Evolutionary conservation across 2,888 invertebrate genomes (phyloP).

Genomic region (Prostheceraeus crozeri): DNA sequence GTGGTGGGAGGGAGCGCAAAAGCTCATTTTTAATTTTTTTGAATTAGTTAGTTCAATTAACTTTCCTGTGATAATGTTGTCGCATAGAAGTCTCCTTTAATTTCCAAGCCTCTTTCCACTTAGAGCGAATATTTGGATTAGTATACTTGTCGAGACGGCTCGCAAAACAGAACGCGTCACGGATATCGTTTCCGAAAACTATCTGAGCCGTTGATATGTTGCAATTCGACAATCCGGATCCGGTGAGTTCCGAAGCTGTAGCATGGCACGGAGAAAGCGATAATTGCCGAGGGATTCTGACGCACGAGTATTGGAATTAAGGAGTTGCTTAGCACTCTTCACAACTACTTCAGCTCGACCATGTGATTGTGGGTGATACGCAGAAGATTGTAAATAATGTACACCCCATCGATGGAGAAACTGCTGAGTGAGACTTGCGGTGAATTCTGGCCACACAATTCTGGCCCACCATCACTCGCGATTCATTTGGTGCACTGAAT

Average conservation of each 20-base stretch:
- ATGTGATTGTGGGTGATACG: conserved; percentile 41
- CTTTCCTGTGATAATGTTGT: no score
- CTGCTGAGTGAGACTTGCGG: conserved; percentile 39
- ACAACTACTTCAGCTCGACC: conserved; percentile 41
- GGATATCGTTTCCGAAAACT: no score
- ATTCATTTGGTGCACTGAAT: conserved; percentile 42
- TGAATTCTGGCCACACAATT: no score
- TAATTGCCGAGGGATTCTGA: conserved; percentile 39
- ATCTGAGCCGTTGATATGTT: conserved; percentile 41
- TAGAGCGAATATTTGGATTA: conserved; percentile 15
- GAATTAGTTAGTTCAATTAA: no score
- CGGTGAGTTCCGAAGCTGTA: conserved; percentile 40
- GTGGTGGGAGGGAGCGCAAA: no score
- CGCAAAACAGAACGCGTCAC: no score
- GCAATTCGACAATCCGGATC: conserved; percentile 41
- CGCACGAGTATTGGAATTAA: conserved; percentile 40
- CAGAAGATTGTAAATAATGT: conserved; percentile 39
- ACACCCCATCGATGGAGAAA: conserved; percentile 41
- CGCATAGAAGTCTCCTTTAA: conserved; percentile 37
- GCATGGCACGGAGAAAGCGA: conserved; percentile 41
- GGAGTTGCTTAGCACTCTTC: conserved; percentile 42
- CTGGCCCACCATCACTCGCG: conserved; percentile 42
- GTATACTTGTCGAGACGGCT: no score
- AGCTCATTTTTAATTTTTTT: no score
- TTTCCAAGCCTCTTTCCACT: conserved; percentile 26